These are phyloP conservation scores for Rhamphomyia laevipes DNA, from an alignment of 2,888 invertebrate species.

Conservation along the genomic window DNA sequence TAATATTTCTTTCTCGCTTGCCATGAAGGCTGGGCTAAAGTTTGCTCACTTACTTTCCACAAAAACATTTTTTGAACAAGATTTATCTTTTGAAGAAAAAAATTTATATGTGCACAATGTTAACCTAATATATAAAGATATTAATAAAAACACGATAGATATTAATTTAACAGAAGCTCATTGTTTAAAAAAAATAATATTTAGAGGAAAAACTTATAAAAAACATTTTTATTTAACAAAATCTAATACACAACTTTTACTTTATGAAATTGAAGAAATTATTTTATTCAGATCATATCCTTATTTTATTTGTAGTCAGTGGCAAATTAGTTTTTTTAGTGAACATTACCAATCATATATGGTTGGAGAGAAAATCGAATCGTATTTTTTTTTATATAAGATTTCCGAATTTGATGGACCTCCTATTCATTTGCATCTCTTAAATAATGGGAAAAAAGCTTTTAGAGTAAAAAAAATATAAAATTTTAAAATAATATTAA, in stretches of 20 bases:
- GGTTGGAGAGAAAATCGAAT: constrained; percentile 1
- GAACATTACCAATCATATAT: constrained; percentile 5
- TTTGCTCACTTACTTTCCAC: constrained; percentile 6
- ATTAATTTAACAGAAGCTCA: constrained; percentile 3
- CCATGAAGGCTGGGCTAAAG: constrained; percentile 9
- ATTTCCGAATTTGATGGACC: background rate
- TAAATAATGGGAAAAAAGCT: constrained; percentile 5
- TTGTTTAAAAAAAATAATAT: constrained; percentile 7
- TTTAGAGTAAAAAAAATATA: constrained; percentile 6
- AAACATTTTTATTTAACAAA: constrained; percentile 8
- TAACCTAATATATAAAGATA: background rate
- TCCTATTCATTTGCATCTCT: constrained; percentile 1
- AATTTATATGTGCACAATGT: background rate
- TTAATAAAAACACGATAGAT: background rate
- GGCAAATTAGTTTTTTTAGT: constrained; percentile 1
- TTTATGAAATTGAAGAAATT: constrained; percentile 7
- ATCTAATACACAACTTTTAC: constrained; percentile 4
- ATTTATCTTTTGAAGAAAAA: constrained; percentile 10
- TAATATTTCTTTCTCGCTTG: constrained; percentile 9
- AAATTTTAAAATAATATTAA: too few relatives aligned
- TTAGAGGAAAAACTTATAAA: constrained; percentile 9
- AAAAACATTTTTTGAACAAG: background rate
- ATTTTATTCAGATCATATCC: constrained; percentile 1
- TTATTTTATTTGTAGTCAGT: constrained; percentile 2
- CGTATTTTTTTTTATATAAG: constrained; percentile 1